A percentile compares a stretch with the other conserved stretches of the same genome.
Evolutionary conservation across 2,888 invertebrate genomes (phyloP).

Genomic region (Macroteleia sp.): DNA sequence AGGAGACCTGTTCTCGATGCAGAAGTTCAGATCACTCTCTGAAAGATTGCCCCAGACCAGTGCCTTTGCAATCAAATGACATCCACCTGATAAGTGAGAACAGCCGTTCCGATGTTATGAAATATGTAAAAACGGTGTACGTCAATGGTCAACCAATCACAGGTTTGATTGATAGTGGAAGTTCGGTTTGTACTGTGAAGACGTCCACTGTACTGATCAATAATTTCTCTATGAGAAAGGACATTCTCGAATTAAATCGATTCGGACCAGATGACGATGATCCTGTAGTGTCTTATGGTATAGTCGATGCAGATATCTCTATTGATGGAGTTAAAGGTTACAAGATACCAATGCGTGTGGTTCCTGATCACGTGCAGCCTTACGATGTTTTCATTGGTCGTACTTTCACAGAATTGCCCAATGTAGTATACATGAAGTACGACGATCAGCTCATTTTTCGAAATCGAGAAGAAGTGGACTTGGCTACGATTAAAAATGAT

Average conservation of each 20-base stretch:
- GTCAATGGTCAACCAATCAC: slow-evolving; percentile 26
- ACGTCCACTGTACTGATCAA: slow-evolving; percentile 48
- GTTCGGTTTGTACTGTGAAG: slow-evolving; percentile 58
- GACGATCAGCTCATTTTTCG: slow-evolving; percentile 19
- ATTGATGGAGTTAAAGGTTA: slow-evolving; percentile 57
- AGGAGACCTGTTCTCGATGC: neutral
- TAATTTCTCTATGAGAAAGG: no score
- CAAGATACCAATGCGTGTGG: slow-evolving; percentile 57
- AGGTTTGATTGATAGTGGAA: slow-evolving; percentile 53
- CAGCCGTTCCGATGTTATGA: neutral
- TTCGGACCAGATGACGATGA: slow-evolving; percentile 34
- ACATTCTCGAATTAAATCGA: no score
- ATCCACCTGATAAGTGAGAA: neutral
- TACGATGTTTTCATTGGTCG: slow-evolving; percentile 67
- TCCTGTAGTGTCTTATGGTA: slow-evolving; percentile 35
- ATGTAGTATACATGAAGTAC: slow-evolving; percentile 45
- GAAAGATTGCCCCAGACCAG: slow-evolving; percentile 17
- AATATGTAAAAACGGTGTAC: slow-evolving; percentile 45
- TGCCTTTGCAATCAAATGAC: neutral
- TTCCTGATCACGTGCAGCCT: slow-evolving; percentile 66
- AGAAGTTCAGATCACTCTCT: neutral
- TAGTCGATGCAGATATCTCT: slow-evolving; percentile 27
- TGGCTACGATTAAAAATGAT: neutral
- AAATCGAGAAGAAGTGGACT: slow-evolving; percentile 6
- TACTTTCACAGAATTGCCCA: slow-evolving; percentile 59